Evolutionary conservation across 2,888 invertebrate genomes (phyloP).

Genomic region (Herminia tarsipennalis): DNA sequence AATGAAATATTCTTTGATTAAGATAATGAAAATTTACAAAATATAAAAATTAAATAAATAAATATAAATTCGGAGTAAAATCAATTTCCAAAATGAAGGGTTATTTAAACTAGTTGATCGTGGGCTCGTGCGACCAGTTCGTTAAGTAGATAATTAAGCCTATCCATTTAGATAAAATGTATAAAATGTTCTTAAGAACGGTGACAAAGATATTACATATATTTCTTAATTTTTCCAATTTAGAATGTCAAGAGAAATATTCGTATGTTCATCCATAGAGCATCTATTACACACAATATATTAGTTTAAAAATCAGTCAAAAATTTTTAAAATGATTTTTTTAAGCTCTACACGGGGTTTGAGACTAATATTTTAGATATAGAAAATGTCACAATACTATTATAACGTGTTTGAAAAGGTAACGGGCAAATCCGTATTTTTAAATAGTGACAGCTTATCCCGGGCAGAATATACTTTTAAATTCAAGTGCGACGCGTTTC

Average conservation of each 20-base stretch:
- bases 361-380: conserved; percentile 48
- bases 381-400: conserved; percentile 43
- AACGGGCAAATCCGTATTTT: conserved; percentile 32
- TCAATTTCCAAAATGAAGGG: conserved; percentile 8
- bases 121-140: conserved; percentile 21
- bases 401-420: neutral
- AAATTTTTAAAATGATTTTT: conserved; percentile 55
- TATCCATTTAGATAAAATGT: conserved; percentile 8
- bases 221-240: neutral
- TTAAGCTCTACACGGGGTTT: conserved; percentile 70
- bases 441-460: conserved; percentile 13
- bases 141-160: conserved; percentile 12
- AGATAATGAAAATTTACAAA: neutral
- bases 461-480: neutral
- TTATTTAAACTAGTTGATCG: conserved; percentile 24
- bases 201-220: conserved; percentile 21
- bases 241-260: neutral
- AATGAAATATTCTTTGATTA: neutral
- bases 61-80: too few species aligned
- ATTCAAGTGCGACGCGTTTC: too few species aligned
- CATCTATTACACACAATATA: conserved; percentile 16
- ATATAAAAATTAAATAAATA: too few species aligned
- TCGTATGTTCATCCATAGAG: conserved; percentile 7
- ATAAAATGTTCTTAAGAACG: conserved; percentile 27
- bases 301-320: conserved; percentile 49